phyloP scores from a whole-genome alignment of 2,888 invertebrate species.

The Brenthis hecate region DNA sequence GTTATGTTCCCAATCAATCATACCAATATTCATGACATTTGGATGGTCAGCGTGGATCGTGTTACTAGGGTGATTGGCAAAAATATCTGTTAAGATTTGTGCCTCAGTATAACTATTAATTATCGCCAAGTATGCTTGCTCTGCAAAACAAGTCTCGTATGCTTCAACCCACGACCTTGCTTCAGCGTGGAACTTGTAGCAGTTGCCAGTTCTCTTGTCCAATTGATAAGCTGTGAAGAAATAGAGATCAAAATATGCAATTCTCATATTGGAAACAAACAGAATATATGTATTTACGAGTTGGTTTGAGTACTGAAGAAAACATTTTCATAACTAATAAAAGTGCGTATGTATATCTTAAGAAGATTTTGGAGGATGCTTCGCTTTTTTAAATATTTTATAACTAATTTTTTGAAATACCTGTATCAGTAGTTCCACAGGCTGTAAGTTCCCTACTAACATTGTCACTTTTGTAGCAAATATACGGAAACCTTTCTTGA shows the following conservation, averaged over 20 bases:
- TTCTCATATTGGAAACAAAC: too few relatives aligned
- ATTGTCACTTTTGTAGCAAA: slow-evolving; percentile 39
- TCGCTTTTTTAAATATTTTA: too few relatives aligned
- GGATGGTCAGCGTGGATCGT: background rate
- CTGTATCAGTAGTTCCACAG: slow-evolving; percentile 41
- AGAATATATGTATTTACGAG: too few relatives aligned
- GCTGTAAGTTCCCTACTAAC: slow-evolving; percentile 17
- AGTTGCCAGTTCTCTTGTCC: slow-evolving; percentile 9
- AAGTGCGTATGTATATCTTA: too few relatives aligned
- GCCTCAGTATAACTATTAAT: slow-evolving; percentile 44
- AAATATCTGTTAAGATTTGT: slow-evolving; percentile 25
- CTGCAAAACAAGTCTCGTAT: slow-evolving; percentile 27
- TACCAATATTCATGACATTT: slow-evolving; percentile 19
- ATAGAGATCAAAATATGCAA: too few relatives aligned
- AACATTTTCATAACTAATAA: too few relatives aligned
- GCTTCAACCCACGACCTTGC: slow-evolving; percentile 17
- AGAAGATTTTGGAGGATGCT: too few relatives aligned
- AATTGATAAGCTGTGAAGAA: slow-evolving; percentile 20
- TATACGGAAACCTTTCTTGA: slow-evolving; percentile 34
- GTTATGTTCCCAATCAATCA: slow-evolving; percentile 29
- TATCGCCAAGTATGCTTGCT: slow-evolving; percentile 34
- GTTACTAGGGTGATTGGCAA: background rate
- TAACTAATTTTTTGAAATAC: slow-evolving; percentile 17
- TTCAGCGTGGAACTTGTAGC: slow-evolving; percentile 28
- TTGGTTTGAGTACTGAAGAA: too few relatives aligned